Percentiles rank a stretch among this genome's conserved stretches.
Evolutionary conservation across 2,888 invertebrate species (phyloP).

Genomic region (Mythimna pallens): DNA sequence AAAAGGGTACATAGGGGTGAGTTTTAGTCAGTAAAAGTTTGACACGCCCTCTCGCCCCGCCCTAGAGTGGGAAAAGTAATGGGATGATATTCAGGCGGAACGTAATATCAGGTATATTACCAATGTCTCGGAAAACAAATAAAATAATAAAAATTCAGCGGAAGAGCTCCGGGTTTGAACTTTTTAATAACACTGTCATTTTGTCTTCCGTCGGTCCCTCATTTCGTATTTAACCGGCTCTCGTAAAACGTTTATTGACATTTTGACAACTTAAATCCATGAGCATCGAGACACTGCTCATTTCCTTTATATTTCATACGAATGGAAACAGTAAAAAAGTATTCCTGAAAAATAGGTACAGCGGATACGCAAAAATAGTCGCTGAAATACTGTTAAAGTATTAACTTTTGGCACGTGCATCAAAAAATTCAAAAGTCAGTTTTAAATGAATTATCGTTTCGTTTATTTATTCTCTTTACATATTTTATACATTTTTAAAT

Average conservation of each 20-base stretch:
- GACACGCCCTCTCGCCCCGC: too few relatives aligned
- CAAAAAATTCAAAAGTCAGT: not conserved
- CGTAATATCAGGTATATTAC: not conserved
- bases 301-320: conserved; percentile 33
- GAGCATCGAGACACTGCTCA: conserved; percentile 22
- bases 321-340: conserved; percentile 35
- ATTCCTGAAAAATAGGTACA: conserved; percentile 8
- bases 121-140: not conserved
- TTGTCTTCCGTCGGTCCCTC: conserved; percentile 35
- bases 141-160: conserved; percentile 6
- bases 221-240: conserved; percentile 63
- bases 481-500: too few relatives aligned
- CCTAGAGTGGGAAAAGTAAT: too few relatives aligned
- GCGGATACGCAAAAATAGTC: not conserved
- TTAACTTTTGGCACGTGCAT: conserved; percentile 17
- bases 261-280: conserved; percentile 61
- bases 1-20: too few relatives aligned
- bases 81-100: not conserved
- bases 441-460: not conserved
- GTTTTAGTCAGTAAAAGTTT: too few relatives aligned
- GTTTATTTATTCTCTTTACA: not conserved
- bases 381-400: conserved; percentile 24
- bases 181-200: conserved; percentile 61
- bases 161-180: conserved; percentile 41
- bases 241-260: conserved; percentile 70